Percentiles rank a stretch among this genome's conserved stretches.
Evolutionary conservation across 30 jellyfish, hydroid and myxozoan genomes (phyloP).

Genomic region (Pseudorhiza aurosa): DNA sequence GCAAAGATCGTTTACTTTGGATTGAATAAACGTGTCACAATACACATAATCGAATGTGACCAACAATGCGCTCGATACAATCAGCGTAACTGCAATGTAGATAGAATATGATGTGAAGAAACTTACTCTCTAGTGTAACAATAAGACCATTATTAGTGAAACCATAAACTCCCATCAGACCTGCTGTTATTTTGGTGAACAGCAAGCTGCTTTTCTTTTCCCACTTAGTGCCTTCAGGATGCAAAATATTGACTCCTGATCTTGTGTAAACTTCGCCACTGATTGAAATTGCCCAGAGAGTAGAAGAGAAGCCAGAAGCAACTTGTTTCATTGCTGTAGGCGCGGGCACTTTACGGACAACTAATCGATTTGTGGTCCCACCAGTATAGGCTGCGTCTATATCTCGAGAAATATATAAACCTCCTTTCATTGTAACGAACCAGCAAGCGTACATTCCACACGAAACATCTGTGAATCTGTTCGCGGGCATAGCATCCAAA

Average conservation of each 20-base stretch:
- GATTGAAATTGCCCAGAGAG: conserved; percentile 70
- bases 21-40: too few species aligned
- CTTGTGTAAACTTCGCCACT: conserved; percentile 68
- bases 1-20: too few species aligned
- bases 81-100: too few species aligned
- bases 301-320: conserved; percentile 77
- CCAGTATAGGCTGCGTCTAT: conserved; percentile 7
- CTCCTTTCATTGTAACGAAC: conserved; percentile 31
- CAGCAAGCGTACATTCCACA: conserved; percentile 85
- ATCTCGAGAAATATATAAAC: conserved; percentile 17
- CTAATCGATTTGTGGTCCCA: not conserved
- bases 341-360: not conserved
- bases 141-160: conserved; percentile 58
- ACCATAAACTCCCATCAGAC: conserved; percentile 85
- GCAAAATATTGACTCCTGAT: conserved; percentile 46
- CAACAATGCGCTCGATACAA: too few species aligned
- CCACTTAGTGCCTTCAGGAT: conserved; percentile 72
- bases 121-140: conserved; percentile 65
- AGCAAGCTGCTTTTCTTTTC: not conserved
- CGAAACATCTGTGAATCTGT: conserved; percentile 34
- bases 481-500: conserved; percentile 3
- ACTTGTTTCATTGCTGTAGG: conserved; percentile 27
- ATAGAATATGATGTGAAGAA: too few species aligned
- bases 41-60: too few species aligned
- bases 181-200: conserved; percentile 53